Evolutionary conservation across 2,797 vertebrate genomes (phyloP).

Genomic region (Lophius americanus): DNA sequence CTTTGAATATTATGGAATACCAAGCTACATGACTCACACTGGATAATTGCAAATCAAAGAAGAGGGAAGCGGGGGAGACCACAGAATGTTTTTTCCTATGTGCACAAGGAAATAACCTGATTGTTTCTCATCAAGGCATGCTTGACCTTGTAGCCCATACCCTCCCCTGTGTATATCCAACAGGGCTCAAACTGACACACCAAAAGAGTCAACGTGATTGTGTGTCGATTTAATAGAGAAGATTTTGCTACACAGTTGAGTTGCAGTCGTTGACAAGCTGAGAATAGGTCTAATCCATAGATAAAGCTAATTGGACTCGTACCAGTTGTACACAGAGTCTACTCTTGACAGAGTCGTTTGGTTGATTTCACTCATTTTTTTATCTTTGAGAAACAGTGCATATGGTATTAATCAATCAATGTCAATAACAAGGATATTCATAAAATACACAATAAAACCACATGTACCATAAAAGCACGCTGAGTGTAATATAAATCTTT

Average conservation of each 20-base stretch:
- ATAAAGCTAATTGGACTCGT: slow-evolving; percentile 1
- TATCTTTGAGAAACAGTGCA: slow-evolving; percentile 65
- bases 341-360: slow-evolving; percentile 32
- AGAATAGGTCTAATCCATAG: neutral
- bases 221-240: neutral
- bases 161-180: neutral
- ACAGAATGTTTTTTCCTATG: slow-evolving; percentile 25
- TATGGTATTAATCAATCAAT: slow-evolving; percentile 53
- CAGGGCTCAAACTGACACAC: neutral
- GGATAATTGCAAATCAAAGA: slow-evolving; percentile 39
- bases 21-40: slow-evolving; percentile 49
- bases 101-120: slow-evolving; percentile 9
- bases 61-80: neutral
- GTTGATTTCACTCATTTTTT: slow-evolving; percentile 61
- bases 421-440: slow-evolving; percentile 58
- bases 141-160: neutral
- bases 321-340: neutral
- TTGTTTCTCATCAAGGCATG: slow-evolving; percentile 29
- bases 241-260: neutral
- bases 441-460: slow-evolving; percentile 58
- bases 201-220: neutral
- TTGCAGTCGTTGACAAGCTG: neutral
- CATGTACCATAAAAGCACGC: slow-evolving; percentile 43
- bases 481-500: slow-evolving; percentile 48
- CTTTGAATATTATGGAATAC: no score